Percentiles rank a stretch among this genome's conserved stretches.
Evolutionary conservation across 37 sponge, comb jelly and placozoan species (phyloP).

Genomic region (Crambe crambe): DNA sequence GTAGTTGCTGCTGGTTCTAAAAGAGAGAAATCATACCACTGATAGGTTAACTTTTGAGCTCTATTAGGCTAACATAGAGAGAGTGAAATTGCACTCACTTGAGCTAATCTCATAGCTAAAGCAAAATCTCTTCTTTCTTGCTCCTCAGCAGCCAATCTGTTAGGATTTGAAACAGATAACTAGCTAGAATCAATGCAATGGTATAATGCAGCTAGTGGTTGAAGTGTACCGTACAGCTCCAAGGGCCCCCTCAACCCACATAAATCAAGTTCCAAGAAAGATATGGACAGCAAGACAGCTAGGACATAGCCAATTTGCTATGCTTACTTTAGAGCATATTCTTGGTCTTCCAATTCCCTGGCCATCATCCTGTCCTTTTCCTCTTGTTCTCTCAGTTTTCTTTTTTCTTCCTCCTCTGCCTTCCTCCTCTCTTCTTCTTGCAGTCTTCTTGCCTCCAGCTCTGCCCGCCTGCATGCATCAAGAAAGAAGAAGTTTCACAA

Average conservation of each 20-base stretch:
- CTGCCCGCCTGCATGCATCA: constrained; percentile 57
- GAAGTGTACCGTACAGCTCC: not conserved
- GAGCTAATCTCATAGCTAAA: constrained; percentile 76
- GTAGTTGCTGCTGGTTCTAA: constrained; percentile 51
- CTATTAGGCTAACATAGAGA: no score
- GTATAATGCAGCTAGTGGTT: no score
- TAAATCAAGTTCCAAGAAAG: not conserved
- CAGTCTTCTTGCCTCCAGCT: constrained; percentile 73
- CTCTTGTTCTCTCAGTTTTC: constrained; percentile 50
- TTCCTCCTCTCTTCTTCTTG: constrained; percentile 73
- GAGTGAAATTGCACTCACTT: no score
- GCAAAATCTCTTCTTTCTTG: constrained; percentile 89
- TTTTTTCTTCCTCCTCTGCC: constrained; percentile 69
- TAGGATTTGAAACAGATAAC: not conserved
- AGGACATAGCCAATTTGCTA: not conserved
- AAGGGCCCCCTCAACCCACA: no score
- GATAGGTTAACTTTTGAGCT: no score
- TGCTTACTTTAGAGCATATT: not conserved
- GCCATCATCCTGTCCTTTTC: constrained; percentile 35
- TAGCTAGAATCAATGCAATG: not conserved
- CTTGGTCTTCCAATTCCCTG: not conserved
- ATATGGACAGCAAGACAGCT: not conserved
- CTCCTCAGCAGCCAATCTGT: constrained; percentile 57
- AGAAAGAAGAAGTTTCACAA: not conserved
- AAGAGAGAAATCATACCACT: no score